These are phyloP conservation scores for Sphaerophoria rueppellii DNA, from an alignment of 2,888 invertebrate species.

Conservation along the genomic window DNA sequence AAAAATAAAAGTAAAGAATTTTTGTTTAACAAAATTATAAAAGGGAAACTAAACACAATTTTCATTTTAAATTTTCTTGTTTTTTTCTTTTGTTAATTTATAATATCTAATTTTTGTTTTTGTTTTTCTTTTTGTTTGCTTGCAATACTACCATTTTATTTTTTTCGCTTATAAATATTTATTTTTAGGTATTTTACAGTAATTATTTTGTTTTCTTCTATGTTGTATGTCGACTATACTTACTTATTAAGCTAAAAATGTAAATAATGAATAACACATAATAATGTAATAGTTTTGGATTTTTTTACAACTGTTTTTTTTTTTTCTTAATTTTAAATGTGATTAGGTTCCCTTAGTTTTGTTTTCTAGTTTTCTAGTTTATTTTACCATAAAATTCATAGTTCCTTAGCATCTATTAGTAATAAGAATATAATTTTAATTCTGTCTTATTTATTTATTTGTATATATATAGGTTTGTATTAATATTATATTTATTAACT, in stretches of 20 bases:
- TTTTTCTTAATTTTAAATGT: slow-evolving; percentile 43
- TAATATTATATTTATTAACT: slow-evolving; percentile 32
- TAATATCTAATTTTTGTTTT: slow-evolving; percentile 40
- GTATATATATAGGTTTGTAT: slow-evolving; percentile 53
- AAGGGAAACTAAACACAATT: slow-evolving; percentile 47
- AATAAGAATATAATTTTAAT: slow-evolving; percentile 69
- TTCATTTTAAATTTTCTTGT: not conserved
- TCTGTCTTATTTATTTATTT: slow-evolving; percentile 38
- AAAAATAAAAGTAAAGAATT: slow-evolving; percentile 48
- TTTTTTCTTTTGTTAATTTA: slow-evolving; percentile 19
- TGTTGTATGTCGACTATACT: slow-evolving; percentile 33
- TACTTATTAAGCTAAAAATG: slow-evolving; percentile 56
- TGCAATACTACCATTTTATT: slow-evolving; percentile 38
- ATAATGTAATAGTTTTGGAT: slow-evolving; percentile 26
- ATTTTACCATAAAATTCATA: slow-evolving; percentile 41
- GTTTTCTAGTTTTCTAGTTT: slow-evolving; percentile 37
- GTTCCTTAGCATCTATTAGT: slow-evolving; percentile 65
- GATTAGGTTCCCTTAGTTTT: slow-evolving; percentile 48
- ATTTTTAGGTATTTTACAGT: slow-evolving; percentile 64
- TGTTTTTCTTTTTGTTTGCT: slow-evolving; percentile 10
- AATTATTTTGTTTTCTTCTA: slow-evolving; percentile 35
- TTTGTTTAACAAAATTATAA: slow-evolving; percentile 63
- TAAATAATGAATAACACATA: slow-evolving; percentile 60
- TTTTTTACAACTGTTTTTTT: slow-evolving; percentile 13
- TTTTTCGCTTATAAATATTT: slow-evolving; percentile 52